Conservation (phyloP, 2,113 vertebrate genomes). For the Gymnorhina tibicen region DNA sequence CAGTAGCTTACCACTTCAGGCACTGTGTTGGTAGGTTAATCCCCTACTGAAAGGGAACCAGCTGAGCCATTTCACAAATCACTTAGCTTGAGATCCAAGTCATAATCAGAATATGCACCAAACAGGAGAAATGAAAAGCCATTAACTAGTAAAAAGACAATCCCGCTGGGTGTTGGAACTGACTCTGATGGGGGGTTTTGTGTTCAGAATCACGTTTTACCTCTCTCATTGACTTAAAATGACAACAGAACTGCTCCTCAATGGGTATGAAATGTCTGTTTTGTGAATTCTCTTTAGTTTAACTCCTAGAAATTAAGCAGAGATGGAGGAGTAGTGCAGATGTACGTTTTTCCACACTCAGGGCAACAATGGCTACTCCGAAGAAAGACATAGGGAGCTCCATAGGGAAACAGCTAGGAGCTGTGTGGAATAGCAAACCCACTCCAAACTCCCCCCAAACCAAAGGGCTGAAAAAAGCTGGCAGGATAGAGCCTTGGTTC, state of each 20-base stretch:
- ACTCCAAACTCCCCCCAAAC: neutral
- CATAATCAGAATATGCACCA: neutral
- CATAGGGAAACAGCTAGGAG: neutral
- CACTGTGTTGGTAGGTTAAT: neutral
- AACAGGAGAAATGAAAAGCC: neutral
- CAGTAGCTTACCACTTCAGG: neutral
- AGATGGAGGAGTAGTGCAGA: neutral
- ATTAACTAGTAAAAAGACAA: neutral
- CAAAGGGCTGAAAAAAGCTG: neutral
- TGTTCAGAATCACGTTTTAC: neutral
- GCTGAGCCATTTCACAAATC: neutral
- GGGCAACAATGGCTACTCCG: neutral
- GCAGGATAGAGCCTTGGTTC: neutral
- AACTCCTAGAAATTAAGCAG: neutral
- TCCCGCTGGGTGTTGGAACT: neutral
- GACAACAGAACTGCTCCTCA: neutral
- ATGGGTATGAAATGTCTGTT: neutral
- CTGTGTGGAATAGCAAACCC: neutral
- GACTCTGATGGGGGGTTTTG: neutral
- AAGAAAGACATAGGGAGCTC: neutral
- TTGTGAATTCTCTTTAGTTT: neutral
- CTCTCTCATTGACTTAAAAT: neutral
- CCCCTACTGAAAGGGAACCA: neutral
- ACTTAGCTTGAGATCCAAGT: constrained; percentile 2
- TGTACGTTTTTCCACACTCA: neutral